phyloP scores from a whole-genome alignment of 1,140 invertebrate genomes.

The Polypedilum pembai region DNA sequence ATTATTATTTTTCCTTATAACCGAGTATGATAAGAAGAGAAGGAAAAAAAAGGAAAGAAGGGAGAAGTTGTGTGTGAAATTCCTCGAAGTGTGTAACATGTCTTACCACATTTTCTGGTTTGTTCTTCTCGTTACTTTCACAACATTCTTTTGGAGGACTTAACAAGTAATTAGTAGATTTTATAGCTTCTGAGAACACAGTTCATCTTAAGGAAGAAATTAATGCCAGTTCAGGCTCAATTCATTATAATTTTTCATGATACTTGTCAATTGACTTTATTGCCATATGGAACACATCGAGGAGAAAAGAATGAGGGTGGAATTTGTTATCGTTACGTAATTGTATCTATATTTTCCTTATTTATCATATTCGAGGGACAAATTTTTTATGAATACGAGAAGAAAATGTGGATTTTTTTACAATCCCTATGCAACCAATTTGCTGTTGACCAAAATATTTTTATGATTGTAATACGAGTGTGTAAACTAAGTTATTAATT shows the following conservation, averaged over 20 bases:
- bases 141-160: not conserved
- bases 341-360: not conserved
- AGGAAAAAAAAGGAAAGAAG: not conserved
- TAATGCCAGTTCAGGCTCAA: not conserved
- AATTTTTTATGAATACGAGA: not conserved
- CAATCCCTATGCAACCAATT: conserved; percentile 22
- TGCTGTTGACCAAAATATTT: not conserved
- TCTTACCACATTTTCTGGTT: conserved; percentile 16
- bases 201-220: not conserved
- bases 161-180: conserved; percentile 26
- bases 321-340: not conserved
- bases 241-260: not conserved
- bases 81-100: conserved; percentile 11
- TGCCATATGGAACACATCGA: not conserved
- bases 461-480: no score
- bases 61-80: not conserved
- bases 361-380: not conserved
- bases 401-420: conserved; percentile 13
- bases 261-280: not conserved
- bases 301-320: not conserved
- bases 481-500: no score
- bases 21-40: no score
- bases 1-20: no score
- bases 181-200: conserved; percentile 24
- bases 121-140: not conserved